These are phyloP conservation scores for Oncorhynchus gorbuscha DNA, from an alignment of 2,113 vertebrate genomes.

Conservation along the genomic window DNA sequence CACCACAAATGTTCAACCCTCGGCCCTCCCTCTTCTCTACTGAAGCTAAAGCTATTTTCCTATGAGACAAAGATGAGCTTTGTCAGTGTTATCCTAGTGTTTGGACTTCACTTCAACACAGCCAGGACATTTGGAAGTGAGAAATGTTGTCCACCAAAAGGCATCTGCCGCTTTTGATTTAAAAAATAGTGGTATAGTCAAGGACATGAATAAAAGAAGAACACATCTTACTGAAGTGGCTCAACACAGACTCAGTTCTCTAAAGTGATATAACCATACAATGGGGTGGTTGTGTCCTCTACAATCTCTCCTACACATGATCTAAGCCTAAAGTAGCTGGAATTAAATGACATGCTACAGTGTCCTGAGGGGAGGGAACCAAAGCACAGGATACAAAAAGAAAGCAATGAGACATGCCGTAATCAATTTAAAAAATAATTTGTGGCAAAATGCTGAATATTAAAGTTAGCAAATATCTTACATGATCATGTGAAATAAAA, in stretches of 20 bases:
- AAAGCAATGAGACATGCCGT: neutral
- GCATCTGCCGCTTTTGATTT: neutral
- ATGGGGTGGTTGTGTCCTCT: constrained; percentile 4
- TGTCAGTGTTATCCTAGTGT: constrained; percentile 26
- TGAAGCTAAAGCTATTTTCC: constrained; percentile 16
- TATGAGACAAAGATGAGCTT: constrained; percentile 49
- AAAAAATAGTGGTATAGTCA: neutral
- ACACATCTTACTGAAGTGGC: constrained; percentile 7
- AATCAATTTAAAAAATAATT: neutral
- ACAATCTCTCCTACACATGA: constrained; percentile 18
- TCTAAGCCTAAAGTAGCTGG: constrained; percentile 10
- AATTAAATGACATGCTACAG: constrained; percentile 6
- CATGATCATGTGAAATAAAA: too few species aligned
- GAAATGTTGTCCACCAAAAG: constrained; percentile 11
- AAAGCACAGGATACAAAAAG: neutral
- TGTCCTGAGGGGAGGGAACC: neutral
- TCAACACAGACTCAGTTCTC: neutral
- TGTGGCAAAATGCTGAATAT: neutral
- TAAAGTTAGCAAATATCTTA: neutral
- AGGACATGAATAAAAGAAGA: neutral
- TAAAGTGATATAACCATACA: neutral
- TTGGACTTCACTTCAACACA: neutral
- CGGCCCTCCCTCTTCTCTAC: constrained; percentile 13
- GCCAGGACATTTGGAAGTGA: constrained; percentile 22
- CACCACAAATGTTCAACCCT: constrained; percentile 47